Conservation (phyloP, 35 echinoderm and acorn worm species). For the Heliocidaris tuberculata region DNA sequence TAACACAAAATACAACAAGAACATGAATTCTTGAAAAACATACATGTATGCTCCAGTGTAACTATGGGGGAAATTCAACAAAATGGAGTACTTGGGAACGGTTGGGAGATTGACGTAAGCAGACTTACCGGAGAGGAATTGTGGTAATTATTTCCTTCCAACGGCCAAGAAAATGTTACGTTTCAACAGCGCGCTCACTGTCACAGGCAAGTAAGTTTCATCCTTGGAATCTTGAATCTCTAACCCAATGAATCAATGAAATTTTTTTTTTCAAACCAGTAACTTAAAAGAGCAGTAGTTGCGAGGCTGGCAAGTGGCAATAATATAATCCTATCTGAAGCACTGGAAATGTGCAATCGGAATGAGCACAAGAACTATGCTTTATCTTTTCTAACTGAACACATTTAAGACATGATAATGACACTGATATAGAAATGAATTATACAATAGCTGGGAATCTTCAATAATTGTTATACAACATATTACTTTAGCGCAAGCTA, state of each 20-base stretch:
- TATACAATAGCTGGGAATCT: background rate
- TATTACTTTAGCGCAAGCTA: background rate
- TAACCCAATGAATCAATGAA: background rate
- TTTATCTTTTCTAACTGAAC: background rate
- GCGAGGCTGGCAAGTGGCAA: background rate
- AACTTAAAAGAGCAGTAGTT: background rate
- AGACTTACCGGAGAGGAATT: slow-evolving; percentile 41
- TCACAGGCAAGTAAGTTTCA: background rate
- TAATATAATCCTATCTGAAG: background rate
- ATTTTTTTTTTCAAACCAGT: background rate
- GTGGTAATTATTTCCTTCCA: slow-evolving; percentile 32
- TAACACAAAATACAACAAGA: background rate
- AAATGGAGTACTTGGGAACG: background rate
- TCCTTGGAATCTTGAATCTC: background rate
- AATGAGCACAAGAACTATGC: background rate
- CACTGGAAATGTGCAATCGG: background rate
- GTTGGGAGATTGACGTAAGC: background rate
- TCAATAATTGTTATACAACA: background rate
- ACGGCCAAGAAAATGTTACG: slow-evolving; percentile 9
- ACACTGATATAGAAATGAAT: background rate
- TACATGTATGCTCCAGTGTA: background rate
- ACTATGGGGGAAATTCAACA: background rate
- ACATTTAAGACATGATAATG: background rate
- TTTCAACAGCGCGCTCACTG: background rate
- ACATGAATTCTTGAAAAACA: background rate